These are phyloP conservation scores for Phaetusa simplex DNA, from an alignment of 2,113 vertebrate genomes.

Conservation along the genomic window DNA sequence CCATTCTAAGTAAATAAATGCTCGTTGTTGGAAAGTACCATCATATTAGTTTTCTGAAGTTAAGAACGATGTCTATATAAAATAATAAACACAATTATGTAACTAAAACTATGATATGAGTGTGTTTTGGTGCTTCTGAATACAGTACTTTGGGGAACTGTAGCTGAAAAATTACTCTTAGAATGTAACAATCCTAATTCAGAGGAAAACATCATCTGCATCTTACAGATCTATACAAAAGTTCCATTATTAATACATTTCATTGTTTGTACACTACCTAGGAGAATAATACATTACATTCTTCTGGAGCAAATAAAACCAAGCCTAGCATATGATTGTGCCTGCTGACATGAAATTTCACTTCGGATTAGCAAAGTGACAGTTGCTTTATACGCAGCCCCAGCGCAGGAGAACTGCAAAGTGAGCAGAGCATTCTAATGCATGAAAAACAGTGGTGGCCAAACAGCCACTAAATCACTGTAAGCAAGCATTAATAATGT, in stretches of 20 bases:
- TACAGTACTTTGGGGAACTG: neutral
- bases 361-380: neutral
- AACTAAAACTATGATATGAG: neutral
- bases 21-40: neutral
- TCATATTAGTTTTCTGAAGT: neutral
- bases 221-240: neutral
- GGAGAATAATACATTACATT: neutral
- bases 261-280: neutral
- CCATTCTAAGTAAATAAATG: neutral
- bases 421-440: neutral
- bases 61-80: neutral
- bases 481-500: neutral
- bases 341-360: neutral
- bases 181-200: neutral
- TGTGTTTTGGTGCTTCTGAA: neutral
- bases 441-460: neutral
- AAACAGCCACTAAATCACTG: neutral
- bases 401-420: neutral
- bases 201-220: neutral
- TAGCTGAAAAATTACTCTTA: neutral
- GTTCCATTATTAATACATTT: neutral
- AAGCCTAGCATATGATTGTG: neutral
- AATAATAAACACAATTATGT: neutral
- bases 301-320: neutral
- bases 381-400: neutral